Evolutionary conservation across 2,797 vertebrate genomes (phyloP).

Genomic region (Sebastiscus tertius): DNA sequence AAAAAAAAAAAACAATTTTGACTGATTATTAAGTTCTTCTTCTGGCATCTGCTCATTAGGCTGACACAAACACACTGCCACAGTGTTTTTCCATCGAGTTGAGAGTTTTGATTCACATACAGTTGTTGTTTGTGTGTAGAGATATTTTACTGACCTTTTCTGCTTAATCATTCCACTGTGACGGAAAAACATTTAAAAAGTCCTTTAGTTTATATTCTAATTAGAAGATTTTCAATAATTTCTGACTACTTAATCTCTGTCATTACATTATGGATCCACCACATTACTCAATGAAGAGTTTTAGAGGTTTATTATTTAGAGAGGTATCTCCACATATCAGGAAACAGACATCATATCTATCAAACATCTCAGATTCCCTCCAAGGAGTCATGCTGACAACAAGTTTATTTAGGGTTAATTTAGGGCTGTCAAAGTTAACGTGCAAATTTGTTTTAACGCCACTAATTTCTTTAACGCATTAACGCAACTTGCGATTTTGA

Average conservation of each 20-base stretch:
- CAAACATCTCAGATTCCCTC: neutral
- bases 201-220: neutral
- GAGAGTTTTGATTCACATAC: neutral
- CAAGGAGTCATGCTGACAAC: too few species aligned
- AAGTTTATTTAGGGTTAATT: rapidly evolving
- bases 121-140: neutral
- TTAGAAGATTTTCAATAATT: neutral
- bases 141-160: neutral
- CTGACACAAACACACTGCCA: neutral
- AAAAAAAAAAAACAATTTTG: too few species aligned
- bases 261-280: neutral
- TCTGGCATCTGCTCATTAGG: neutral
- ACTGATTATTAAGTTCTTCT: neutral
- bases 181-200: neutral
- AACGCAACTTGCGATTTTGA: rapidly evolving
- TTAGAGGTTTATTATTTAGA: neutral
- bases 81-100: neutral
- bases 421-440: too few species aligned
- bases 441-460: too few species aligned
- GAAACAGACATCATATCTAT: neutral
- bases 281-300: neutral
- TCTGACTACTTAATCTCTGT: neutral
- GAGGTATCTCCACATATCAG: neutral
- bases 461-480: too few species aligned
- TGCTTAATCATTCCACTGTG: neutral